phyloP scores from a whole-genome alignment of 2,113 vertebrate genomes.

The Craseonycteris thonglongyai region DNA sequence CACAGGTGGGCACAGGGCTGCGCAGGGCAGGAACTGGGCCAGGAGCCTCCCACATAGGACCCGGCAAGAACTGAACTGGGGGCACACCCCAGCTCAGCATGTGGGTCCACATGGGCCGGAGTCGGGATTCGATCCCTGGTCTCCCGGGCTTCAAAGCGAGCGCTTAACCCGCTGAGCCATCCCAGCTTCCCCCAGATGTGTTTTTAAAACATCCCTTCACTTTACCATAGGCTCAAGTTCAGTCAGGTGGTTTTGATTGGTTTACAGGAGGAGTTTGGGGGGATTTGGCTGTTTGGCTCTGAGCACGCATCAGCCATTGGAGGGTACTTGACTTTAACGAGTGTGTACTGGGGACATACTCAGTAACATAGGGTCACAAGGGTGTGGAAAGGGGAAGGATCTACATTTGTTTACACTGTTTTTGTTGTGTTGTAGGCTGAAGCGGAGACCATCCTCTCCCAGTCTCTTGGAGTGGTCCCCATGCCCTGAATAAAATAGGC shows the following conservation, averaged over 20 bases:
- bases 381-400: background rate
- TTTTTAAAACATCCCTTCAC: background rate
- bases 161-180: too few relatives aligned
- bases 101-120: too few relatives aligned
- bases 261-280: background rate
- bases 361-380: rapidly evolving
- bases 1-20: too few relatives aligned
- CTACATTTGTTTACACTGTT: background rate
- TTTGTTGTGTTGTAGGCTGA: background rate
- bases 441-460: background rate
- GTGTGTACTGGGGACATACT: background rate
- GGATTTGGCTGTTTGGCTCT: background rate
- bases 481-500: rapidly evolving
- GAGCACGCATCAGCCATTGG: background rate
- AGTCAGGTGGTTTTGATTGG: background rate
- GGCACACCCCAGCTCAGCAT: too few relatives aligned
- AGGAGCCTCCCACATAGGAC: too few relatives aligned
- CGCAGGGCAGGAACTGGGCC: too few relatives aligned
- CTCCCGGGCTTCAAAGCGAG: too few relatives aligned
- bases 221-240: background rate
- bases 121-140: too few relatives aligned
- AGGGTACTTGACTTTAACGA: background rate
- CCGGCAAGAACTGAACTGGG: too few relatives aligned
- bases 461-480: too few relatives aligned
- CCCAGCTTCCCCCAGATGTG: too few relatives aligned